These are phyloP conservation scores for Masnerella sp. DNA, from an alignment of 2,888 invertebrate species.

Conservation along the genomic window DNA sequence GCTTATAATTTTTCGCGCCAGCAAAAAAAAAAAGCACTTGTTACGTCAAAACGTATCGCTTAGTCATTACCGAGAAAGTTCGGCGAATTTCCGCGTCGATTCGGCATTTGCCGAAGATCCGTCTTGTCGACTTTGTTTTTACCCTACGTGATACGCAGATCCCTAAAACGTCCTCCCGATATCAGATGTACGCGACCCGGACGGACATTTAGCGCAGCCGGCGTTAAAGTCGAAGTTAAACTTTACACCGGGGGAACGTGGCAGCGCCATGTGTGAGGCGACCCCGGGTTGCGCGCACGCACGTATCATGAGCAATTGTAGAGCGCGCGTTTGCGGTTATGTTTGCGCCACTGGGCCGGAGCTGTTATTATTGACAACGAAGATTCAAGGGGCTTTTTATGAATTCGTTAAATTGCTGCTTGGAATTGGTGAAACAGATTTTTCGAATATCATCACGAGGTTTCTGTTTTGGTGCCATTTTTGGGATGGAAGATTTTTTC, in stretches of 20 bases:
- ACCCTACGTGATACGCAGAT: conserved; percentile 36
- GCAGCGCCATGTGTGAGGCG: conserved; percentile 73
- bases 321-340: conserved; percentile 67
- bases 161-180: conserved; percentile 48
- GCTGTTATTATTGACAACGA: conserved; percentile 14
- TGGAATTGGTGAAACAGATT: no score
- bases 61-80: conserved; percentile 66
- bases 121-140: conserved; percentile 27
- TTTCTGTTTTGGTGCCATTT: no score
- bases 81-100: conserved; percentile 36
- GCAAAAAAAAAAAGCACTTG: conserved; percentile 43
- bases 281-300: conserved; percentile 64
- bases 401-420: not conserved
- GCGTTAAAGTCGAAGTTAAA: conserved; percentile 74
- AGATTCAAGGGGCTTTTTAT: not conserved
- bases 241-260: conserved; percentile 73
- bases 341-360: conserved; percentile 9
- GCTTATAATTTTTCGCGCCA: conserved; percentile 32
- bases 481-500: no score
- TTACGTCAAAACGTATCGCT: conserved; percentile 68
- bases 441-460: no score
- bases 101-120: conserved; percentile 41
- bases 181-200: conserved; percentile 62
- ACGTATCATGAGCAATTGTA: conserved; percentile 69
- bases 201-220: conserved; percentile 76